Evolutionary conservation across 2,888 invertebrate genomes (phyloP), one percentile per base, ranked within the genome.

Genomic region (Antheraea yamamai): DNA sequence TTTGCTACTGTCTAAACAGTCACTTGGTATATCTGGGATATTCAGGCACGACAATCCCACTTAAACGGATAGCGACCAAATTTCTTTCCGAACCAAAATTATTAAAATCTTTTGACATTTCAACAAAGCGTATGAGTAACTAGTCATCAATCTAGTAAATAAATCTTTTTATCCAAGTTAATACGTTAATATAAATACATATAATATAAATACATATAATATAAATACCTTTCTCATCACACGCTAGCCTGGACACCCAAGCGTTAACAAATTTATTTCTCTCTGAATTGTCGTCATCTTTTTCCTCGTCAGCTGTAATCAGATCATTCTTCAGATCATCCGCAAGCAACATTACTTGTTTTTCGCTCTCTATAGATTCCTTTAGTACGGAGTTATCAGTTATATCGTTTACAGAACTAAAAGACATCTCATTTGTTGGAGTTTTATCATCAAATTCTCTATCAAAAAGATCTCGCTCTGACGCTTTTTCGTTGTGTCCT

Each of bases 291-390:
- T 95, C 95, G 78, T 95, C 93, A 81, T 95, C 95, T 79, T 95
- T 95, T 80, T 95, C 95, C 78, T 95, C 95, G 75, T 95, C 94
- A 64, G 95, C 94, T 84, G 91, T 91, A 76, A 95, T 92, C 78
- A 95, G 88, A 87, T 95, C 95, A 86, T 89, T 91, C 84, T 95
- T 95, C 75, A 95, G 87, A 83, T 95, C 95, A 79, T 95, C 95
- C 72, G 94, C 92, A 58, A 92, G 87, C 78, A 94, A 80, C 87
- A 92, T 87, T 51, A 89, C 87, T 78, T 95, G 94, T 78, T 94
- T 93, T 80, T 94, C 95, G 79, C 95, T 95, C 76, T 95, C 95
- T 83, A 95, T 86, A 26, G 95, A 95, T 81, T 95, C 95, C 81
- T 91, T 94, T 3, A 95, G 80, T 76, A 95, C 88, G 61, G 95